Evolutionary conservation across 2,888 invertebrate species (phyloP).

Genomic region (Lithophane leautieri): DNA sequence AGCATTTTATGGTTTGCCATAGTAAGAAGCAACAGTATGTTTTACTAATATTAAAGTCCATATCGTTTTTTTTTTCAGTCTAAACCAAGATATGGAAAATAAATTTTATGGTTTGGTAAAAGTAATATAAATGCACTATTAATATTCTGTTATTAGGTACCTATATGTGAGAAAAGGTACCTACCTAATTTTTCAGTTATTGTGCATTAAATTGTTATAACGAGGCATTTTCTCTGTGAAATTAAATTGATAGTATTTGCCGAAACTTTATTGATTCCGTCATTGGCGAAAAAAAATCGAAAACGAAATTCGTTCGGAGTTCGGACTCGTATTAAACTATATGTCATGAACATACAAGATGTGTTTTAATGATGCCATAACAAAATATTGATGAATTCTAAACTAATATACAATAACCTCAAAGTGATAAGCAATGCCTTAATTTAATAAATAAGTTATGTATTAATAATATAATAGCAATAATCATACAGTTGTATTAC

Average conservation of each 20-base stretch:
- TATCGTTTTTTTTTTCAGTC: not conserved
- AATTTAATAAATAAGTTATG: slow-evolving; percentile 25
- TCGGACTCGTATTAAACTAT: not conserved
- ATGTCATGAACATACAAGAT: not conserved
- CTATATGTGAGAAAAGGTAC: too few relatives aligned
- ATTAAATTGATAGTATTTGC: not conserved
- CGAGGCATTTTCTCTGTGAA: not conserved
- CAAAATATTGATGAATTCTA: not conserved
- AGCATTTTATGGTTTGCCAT: not conserved
- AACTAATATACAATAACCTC: slow-evolving; percentile 12
- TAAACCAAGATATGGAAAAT: not conserved
- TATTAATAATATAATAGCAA: slow-evolving; percentile 25
- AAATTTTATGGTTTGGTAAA: not conserved
- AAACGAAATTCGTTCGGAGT: not conserved
- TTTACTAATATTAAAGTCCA: not conserved
- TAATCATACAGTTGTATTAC: slow-evolving; percentile 11
- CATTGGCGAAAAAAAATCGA: too few relatives aligned
- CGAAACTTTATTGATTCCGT: not conserved
- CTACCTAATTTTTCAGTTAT: too few relatives aligned
- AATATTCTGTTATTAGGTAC: too few relatives aligned
- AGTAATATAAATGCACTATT: not conserved
- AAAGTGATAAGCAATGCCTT: slow-evolving; percentile 39
- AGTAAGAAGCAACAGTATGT: not conserved
- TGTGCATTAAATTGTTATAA: not conserved
- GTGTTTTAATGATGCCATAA: not conserved